These are phyloP conservation scores for Archocentrus centrarchus DNA, from an alignment of 2,113 vertebrate genomes.

Conservation along the genomic window DNA sequence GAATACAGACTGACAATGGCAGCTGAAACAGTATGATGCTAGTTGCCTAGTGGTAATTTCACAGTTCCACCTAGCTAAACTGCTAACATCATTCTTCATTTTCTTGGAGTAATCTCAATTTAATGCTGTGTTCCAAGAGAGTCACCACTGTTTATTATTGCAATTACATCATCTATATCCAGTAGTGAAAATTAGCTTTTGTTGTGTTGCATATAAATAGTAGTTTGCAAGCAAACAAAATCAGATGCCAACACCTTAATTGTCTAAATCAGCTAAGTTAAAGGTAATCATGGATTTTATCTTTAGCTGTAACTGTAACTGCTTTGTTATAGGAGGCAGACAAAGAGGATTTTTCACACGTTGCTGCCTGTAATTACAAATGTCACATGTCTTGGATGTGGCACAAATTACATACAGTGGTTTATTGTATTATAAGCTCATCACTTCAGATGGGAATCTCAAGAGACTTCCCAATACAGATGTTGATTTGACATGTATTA, in stretches of 20 bases:
- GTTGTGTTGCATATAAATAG: neutral
- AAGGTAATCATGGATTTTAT: neutral
- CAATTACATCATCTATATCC: neutral
- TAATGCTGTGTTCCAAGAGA: neutral
- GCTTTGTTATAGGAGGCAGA: conserved; percentile 7
- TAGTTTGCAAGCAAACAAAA: conserved; percentile 8
- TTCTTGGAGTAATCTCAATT: neutral
- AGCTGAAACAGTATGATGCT: neutral
- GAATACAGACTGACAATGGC: neutral
- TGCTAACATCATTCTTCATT: neutral
- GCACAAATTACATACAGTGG: neutral
- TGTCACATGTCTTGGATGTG: neutral
- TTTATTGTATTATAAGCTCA: conserved; percentile 10
- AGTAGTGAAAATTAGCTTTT: conserved; percentile 2
- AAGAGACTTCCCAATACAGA: neutral
- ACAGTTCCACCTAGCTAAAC: neutral
- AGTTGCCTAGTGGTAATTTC: neutral
- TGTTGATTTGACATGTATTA: conserved; percentile 8
- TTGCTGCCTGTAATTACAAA: conserved; percentile 9
- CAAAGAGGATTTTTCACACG: neutral
- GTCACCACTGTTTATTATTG: neutral
- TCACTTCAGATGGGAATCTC: neutral
- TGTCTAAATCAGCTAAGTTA: conserved; percentile 5
- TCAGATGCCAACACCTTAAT: neutral
- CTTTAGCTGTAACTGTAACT: neutral